phyloP scores from a whole-genome alignment of 2,113 vertebrate species.

The Cyanistes caeruleus region DNA sequence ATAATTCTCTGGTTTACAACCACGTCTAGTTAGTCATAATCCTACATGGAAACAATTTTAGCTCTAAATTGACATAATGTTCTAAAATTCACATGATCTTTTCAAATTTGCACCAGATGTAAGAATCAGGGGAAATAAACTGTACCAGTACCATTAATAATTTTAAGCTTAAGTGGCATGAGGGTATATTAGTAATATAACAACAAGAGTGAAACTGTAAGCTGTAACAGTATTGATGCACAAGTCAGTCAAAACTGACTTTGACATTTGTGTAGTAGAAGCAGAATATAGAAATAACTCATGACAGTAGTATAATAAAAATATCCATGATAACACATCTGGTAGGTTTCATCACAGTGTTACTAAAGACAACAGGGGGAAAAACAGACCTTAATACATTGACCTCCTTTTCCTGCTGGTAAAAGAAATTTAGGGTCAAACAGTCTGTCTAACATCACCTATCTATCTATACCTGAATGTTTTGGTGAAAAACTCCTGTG shows the following conservation, averaged over 20 bases:
- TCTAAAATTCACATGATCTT: background rate
- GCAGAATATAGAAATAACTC: background rate
- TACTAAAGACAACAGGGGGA: fast-evolving
- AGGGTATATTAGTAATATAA: background rate
- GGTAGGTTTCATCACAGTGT: background rate
- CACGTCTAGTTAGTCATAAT: background rate
- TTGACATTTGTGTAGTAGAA: background rate
- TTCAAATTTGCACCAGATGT: background rate
- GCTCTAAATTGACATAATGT: background rate
- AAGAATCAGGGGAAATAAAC: background rate
- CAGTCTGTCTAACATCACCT: background rate
- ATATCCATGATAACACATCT: background rate
- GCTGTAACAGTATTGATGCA: background rate
- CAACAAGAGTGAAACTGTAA: background rate
- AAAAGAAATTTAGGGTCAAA: background rate
- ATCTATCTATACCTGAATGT: background rate
- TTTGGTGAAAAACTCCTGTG: background rate
- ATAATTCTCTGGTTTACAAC: background rate
- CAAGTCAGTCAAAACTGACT: background rate
- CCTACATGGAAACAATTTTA: background rate
- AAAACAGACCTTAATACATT: background rate
- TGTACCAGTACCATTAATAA: background rate
- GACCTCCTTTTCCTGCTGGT: background rate
- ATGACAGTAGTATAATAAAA: background rate
- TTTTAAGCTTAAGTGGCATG: background rate